Conservation (phyloP, 2,888 invertebrate species). For the Temnothorax rugatulus region DNA sequence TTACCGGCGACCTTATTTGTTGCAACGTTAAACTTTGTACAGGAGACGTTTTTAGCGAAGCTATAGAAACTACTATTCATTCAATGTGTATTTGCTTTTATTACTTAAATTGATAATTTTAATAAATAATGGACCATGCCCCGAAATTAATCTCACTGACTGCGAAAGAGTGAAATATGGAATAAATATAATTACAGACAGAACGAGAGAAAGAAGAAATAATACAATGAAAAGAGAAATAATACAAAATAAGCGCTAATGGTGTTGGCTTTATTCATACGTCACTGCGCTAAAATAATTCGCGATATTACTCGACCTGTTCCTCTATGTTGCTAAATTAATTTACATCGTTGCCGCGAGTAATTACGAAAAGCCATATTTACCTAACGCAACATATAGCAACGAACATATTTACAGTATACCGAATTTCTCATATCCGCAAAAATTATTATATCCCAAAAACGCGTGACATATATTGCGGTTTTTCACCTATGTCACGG, state of each 20-base stretch:
- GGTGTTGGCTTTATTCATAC: neutral
- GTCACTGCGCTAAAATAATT: slow-evolving; percentile 10
- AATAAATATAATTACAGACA: slow-evolving; percentile 19
- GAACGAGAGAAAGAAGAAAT: neutral
- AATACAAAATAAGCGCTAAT: slow-evolving; percentile 23
- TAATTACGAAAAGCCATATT: slow-evolving; percentile 17
- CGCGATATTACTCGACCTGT: neutral
- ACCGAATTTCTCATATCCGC: neutral
- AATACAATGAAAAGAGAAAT: neutral
- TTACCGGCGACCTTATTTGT: slow-evolving; percentile 67
- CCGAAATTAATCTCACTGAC: slow-evolving; percentile 11
- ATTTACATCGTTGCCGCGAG: neutral
- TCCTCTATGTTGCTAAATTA: slow-evolving; percentile 1
- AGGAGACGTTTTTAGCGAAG: slow-evolving; percentile 27
- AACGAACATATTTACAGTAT: neutral
- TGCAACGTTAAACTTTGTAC: slow-evolving; percentile 46
- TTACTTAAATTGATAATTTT: neutral
- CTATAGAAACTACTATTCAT: neutral
- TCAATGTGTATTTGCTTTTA: neutral
- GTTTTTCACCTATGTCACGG: neutral
- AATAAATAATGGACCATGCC: neutral
- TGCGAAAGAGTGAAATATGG: neutral
- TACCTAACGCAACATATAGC: neutral
- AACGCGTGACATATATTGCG: neutral
- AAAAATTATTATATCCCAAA: neutral